Evolutionary conservation across 2,888 invertebrate species (phyloP), one percentile per base, ranked within the genome.

Genomic region (Epinotia brunnichana): DNA sequence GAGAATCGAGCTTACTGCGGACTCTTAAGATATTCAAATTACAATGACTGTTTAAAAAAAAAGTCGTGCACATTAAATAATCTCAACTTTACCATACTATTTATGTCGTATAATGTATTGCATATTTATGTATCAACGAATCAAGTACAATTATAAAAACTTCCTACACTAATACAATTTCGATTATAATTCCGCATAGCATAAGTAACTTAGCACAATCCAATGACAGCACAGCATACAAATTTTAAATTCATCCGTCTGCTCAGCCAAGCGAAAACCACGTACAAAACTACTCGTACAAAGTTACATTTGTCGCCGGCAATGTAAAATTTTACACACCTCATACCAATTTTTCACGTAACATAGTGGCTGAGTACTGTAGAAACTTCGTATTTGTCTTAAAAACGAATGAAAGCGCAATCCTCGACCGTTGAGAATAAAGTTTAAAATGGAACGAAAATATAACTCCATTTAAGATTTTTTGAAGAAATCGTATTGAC

Each of bases 231-330:
- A 35, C 19, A 44, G 29, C 21, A 56, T 21, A 24, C 17, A 39
- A 29, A 35, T 60, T 53, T 56, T 56, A 35, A 61, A 57, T 35
- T 62, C 11, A 61, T 71, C 67, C 61, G 3, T 39, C 21, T 21
- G 56, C 48, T n/a, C 72, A 48, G 39, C 61, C 64, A 67, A 72
- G 61, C 72, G 72, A 61, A 57, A 72, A 67, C 35, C 72, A 67
- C 72, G 72, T 68, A 62, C 48, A 44, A 17, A 9, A 17, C 5
- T 24, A 68, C 72, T n/a, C n/a, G n/a, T n/a, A n/a, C n/a, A 35
- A 68, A 68, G 35, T 72, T 72, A 62, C 41, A 21, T 15, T 39
- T 72, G 10, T 56, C 24, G 54, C 13, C 3, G 41, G 9, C 56
- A 19, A 66, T 41, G 17, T n/a, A n/a, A n/a, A 66, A 41, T 41